Percentiles rank a stretch among this genome's conserved stretches.
These are phyloP conservation scores for Etheostoma spectabile DNA, from an alignment of 2,113 vertebrate genomes.

Conservation along the genomic window DNA sequence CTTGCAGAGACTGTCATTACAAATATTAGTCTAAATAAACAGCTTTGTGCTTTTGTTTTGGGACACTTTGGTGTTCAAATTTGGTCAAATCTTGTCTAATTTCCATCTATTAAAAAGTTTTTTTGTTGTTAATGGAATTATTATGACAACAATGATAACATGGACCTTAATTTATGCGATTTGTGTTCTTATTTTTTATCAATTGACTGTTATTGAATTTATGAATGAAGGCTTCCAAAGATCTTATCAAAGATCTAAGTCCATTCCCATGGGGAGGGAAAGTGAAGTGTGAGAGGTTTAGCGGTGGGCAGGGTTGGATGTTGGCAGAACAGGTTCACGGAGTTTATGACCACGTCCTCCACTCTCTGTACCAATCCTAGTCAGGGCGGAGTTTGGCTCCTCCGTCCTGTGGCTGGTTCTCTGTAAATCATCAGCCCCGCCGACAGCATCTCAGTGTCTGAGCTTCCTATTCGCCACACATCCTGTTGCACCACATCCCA, in stretches of 20 bases:
- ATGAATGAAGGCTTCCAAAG: conserved; percentile 66
- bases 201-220: conserved; percentile 53
- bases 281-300: background rate
- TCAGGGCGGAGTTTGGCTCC: conserved; percentile 46
- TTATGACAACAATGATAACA: background rate
- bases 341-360: conserved; percentile 48
- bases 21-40: background rate
- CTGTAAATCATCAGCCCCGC: conserved; percentile 61
- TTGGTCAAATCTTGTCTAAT: background rate
- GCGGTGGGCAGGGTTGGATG: background rate
- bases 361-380: conserved; percentile 35
- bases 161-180: background rate
- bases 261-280: background rate
- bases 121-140: background rate
- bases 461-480: conserved; percentile 43
- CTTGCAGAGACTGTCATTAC: background rate
- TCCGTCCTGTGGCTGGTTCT: conserved; percentile 43
- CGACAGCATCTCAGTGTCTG: conserved; percentile 40
- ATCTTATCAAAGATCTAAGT: conserved; percentile 43
- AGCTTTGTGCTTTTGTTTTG: background rate
- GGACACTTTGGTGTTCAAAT: background rate
- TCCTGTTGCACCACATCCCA: conserved; percentile 37
- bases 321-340: conserved; percentile 56
- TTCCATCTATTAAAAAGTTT: background rate
- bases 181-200: conserved; percentile 19